Conservation (phyloP, 2,888 invertebrate species). For the Caenorhabditis plicata region DNA sequence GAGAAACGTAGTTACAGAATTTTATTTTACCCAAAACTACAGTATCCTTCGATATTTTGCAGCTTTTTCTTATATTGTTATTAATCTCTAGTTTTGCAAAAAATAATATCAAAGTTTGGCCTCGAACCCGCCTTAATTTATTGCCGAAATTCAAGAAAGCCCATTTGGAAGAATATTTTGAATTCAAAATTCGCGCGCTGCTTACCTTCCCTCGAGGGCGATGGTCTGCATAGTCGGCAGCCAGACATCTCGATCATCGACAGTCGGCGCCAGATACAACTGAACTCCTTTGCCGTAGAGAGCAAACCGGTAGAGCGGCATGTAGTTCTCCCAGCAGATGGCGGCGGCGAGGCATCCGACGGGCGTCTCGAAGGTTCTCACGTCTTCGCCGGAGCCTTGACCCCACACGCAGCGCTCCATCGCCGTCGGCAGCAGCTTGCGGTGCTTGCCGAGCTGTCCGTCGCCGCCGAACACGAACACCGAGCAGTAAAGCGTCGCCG, state of each 20-base stretch:
- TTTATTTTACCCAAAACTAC: no score
- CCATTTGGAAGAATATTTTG: no score
- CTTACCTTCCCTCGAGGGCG: conserved; percentile 53
- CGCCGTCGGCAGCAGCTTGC: conserved; percentile 59
- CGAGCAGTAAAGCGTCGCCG: conserved; percentile 58
- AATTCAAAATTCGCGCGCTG: neutral
- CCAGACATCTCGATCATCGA: conserved; percentile 60
- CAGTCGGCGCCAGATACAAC: conserved; percentile 60
- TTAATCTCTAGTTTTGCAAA: no score
- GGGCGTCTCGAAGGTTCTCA: conserved; percentile 42
- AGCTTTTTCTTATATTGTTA: no score
- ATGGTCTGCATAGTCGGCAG: conserved; percentile 58
- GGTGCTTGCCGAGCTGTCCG: conserved; percentile 53
- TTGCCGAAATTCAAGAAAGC: no score
- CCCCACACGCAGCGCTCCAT: conserved; percentile 60
- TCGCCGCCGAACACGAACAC: conserved; percentile 56
- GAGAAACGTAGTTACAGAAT: no score
- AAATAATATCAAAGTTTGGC: no score
- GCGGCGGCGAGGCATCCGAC: conserved; percentile 55
- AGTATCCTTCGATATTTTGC: no score
- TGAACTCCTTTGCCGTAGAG: conserved; percentile 52
- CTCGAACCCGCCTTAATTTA: no score
- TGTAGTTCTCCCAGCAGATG: conserved; percentile 63
- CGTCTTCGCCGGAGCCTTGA: conserved; percentile 57
- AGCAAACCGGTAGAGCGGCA: conserved; percentile 48